These are phyloP conservation scores for Poeciliopsis occidentalis DNA, from an alignment of 2,113 vertebrate species.

Conservation along the genomic window DNA sequence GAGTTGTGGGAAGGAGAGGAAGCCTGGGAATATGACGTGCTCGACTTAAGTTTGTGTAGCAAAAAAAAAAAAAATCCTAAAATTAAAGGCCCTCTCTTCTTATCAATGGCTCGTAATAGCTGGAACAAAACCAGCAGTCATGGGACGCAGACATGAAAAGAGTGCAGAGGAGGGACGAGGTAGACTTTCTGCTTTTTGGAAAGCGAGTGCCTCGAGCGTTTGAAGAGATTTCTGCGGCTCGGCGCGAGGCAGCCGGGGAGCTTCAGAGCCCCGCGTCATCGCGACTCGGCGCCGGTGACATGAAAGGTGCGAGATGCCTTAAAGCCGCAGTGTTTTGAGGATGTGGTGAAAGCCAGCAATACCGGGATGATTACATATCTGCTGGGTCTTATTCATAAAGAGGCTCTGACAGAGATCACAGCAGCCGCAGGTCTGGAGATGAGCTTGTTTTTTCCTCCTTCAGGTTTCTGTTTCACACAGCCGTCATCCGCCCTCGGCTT, in stretches of 20 bases:
- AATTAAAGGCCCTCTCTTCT: no score
- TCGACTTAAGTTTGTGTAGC: no score
- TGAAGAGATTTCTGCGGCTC: constrained; percentile 31
- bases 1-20: no score
- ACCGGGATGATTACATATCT: constrained; percentile 21
- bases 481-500: neutral
- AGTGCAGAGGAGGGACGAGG: constrained; percentile 22
- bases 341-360: no score
- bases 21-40: no score
- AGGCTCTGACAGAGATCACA: constrained; percentile 51
- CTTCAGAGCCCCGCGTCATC: constrained; percentile 14
- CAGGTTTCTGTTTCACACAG: neutral
- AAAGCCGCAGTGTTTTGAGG: constrained; percentile 39
- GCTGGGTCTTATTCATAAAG: constrained; percentile 46
- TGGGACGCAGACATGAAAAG: constrained; percentile 25
- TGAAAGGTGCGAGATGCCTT: constrained; percentile 43
- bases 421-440: constrained; percentile 24
- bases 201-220: constrained; percentile 21
- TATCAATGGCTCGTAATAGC: no score
- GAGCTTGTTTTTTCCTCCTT: constrained; percentile 1
- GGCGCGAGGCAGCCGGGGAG: constrained; percentile 14
- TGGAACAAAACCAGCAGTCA: neutral
- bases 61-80: no score
- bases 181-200: constrained; percentile 19
- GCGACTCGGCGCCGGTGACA: constrained; percentile 21